A percentile compares a stretch with the other conserved stretches of the same genome.
Evolutionary conservation across 2,113 vertebrate species (phyloP).

Genomic region (Bagarius yarrelli): DNA sequence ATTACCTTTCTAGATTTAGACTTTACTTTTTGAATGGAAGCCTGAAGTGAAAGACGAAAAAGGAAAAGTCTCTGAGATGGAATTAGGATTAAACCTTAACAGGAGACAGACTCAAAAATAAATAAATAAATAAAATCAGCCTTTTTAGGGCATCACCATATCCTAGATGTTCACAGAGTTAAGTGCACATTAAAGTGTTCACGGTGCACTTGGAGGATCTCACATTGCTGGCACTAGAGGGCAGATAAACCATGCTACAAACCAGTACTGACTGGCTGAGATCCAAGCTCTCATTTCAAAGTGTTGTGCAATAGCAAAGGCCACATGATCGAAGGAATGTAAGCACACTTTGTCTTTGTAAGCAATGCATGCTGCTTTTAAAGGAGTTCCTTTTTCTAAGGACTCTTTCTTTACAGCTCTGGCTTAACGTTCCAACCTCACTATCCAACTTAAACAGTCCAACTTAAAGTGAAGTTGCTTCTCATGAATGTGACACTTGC

Average conservation of each 20-base stretch:
- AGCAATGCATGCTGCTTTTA: conserved; percentile 41
- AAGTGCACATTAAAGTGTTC: neutral
- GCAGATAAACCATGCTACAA: conserved; percentile 27
- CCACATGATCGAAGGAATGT: conserved; percentile 47
- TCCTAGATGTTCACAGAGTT: conserved; percentile 11
- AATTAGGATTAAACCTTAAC: neutral
- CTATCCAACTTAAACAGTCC: neutral
- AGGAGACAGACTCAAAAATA: neutral
- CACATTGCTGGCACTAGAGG: conserved; percentile 58
- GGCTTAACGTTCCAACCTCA: neutral
- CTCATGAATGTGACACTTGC: neutral
- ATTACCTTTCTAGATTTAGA: neutral
- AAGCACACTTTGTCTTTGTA: conserved; percentile 48
- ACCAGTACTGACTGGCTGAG: conserved; percentile 9
- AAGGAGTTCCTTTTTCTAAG: conserved; percentile 12
- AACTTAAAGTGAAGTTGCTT: neutral
- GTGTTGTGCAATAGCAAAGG: conserved; percentile 56
- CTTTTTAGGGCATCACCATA: neutral
- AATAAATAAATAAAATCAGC: neutral
- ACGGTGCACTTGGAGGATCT: neutral
- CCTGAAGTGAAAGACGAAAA: neutral
- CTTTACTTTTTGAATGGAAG: neutral
- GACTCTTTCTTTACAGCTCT: neutral
- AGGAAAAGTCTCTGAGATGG: neutral
- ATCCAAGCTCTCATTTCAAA: conserved; percentile 49